Conservation (phyloP, 2,113 vertebrate species). For the human (Homo sapiens) region GRCh38 chr2:204961001-204961500, state of each 20-base stretch:
- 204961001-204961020: neutral
- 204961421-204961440: neutral
- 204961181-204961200: neutral
- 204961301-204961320: neutral
- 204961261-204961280: no score
- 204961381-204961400: neutral
- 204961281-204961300: fast-evolving
- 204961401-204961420: neutral
- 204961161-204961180: neutral
- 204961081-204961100: neutral
- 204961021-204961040: neutral
- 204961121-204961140: neutral
- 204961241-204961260: neutral
- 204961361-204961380: neutral
- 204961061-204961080: neutral
- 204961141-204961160: neutral
- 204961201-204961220: no score
- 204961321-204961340: neutral
- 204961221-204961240: neutral
- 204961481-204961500: neutral
- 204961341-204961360: neutral
- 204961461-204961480: neutral
- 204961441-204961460: neutral
- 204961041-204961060: neutral
- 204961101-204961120: neutral